Evolutionary conservation across 2,888 invertebrate species (phyloP), one percentile per base, ranked within the genome.

Genomic region (Abscondita cerata): DNA sequence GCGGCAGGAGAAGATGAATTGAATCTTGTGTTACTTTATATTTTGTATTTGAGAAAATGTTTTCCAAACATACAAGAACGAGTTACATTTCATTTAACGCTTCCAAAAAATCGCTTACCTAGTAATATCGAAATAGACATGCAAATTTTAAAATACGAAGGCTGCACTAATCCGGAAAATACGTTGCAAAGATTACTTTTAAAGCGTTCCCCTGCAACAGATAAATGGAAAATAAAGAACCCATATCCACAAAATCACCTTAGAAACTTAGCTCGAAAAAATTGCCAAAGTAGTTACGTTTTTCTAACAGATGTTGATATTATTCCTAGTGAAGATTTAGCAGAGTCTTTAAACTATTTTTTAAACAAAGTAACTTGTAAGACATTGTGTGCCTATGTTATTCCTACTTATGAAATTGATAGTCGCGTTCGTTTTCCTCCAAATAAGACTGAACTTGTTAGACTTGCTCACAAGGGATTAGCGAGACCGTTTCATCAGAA

Each of bases 401-500:
- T 95, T 72, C 95, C 95, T 0, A 95, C 95, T 0, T 95, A 93
- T 76, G 95, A 95, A 81, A 81, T 95, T 68, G 93, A 94, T 76
- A 86, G 87, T 59, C 84, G 92, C 59, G 91, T 91, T 0, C 84
- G 84, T 48, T 93, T 93, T 75, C 95, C 95, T 0, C 80, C 83
- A n/a, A 92, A 91, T 74, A 95, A 95, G 80, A 86, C 87, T 15
- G 91, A 91, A 70, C 80, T 95, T 59, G 81, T 94, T 53, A 82
- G 91, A 55, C 81, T 95, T 64, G 89, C 91, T 0, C 88, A 85
- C 72, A 91, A 91, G 73, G 92, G 92, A 52, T 81, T 93, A 50
- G 95, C 95, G 0, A 85, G 94, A 77, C 95, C 95, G 0, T 95
- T 95, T 76, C 95, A 95, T 78, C 89, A 93, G 73, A 93, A 93